These are phyloP conservation scores for Oceanodroma leucorhoa DNA, from an alignment of 2,797 vertebrate species.

Conservation along the genomic window DNA sequence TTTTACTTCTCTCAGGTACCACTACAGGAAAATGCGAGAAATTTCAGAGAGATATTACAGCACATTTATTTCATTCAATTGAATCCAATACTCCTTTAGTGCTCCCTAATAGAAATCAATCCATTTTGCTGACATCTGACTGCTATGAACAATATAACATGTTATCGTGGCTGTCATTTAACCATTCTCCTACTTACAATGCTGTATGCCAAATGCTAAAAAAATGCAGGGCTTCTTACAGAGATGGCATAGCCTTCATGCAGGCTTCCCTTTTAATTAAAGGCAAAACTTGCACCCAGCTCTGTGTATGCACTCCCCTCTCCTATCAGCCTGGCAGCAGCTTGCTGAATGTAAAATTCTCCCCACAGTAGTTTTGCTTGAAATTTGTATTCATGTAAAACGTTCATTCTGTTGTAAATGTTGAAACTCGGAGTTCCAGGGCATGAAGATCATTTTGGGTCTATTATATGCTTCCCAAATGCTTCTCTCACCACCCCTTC, in stretches of 20 bases:
- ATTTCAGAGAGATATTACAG: not conserved
- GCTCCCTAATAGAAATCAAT: not conserved
- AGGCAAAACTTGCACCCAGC: not conserved
- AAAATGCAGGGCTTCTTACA: not conserved
- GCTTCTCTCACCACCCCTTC: not conserved
- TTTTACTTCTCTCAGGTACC: slow-evolving; percentile 28
- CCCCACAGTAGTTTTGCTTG: not conserved
- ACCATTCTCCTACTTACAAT: not conserved
- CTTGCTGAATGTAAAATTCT: not conserved
- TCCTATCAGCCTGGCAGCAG: not conserved
- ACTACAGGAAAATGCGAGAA: slow-evolving; percentile 18
- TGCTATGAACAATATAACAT: not conserved
- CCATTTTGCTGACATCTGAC: not conserved
- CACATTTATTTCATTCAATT: not conserved
- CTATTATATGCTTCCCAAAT: not conserved
- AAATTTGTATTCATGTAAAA: not conserved
- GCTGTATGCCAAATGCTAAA: not conserved
- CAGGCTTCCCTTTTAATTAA: not conserved
- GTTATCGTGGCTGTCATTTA: slow-evolving; percentile 10
- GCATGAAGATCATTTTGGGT: not conserved
- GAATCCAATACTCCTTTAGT: not conserved
- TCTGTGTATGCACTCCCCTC: not conserved
- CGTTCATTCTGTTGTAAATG: not conserved
- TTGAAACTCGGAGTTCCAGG: not conserved
- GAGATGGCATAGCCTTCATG: not conserved